phyloP scores from a whole-genome alignment of 2,888 invertebrate species.

The Entomobrya proxima region DNA sequence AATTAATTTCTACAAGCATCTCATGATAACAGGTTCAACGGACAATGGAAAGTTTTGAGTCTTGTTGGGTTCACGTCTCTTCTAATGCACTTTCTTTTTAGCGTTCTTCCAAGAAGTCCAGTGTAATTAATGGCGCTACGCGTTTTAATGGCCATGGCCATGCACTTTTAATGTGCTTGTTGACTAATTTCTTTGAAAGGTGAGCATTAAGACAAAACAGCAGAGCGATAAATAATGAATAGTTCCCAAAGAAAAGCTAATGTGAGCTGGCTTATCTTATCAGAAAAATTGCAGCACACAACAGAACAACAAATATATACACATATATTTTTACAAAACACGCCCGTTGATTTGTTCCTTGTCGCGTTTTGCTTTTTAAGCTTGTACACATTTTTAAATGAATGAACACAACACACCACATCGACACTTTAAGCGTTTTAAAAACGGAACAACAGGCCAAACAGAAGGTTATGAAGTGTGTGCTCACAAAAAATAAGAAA shows the following conservation, averaged over 20 bases:
- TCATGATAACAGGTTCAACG: conserved; percentile 8
- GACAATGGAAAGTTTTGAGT: background rate
- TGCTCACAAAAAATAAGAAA: background rate
- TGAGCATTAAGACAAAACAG: background rate
- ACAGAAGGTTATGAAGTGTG: background rate
- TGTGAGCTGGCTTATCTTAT: conserved; percentile 33
- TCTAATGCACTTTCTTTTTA: conserved; percentile 20
- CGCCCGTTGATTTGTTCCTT: background rate
- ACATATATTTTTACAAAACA: background rate
- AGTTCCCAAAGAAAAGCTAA: background rate
- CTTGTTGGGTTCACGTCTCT: background rate
- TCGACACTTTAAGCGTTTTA: conserved; percentile 24
- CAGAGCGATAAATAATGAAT: conserved; percentile 8
- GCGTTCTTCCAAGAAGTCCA: background rate
- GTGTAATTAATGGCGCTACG: no score
- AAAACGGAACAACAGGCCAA: background rate
- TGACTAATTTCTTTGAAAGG: conserved; percentile 41
- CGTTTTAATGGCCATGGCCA: no score
- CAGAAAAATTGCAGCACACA: background rate
- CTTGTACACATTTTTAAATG: conserved; percentile 18
- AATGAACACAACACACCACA: conserved; percentile 33
- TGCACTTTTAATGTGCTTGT: conserved; percentile 43
- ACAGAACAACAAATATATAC: background rate
- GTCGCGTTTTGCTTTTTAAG: background rate
- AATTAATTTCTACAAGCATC: background rate